Evolutionary conservation across 2,113 vertebrate genomes (phyloP).

Genomic region (Rhodinocichla rosea): DNA sequence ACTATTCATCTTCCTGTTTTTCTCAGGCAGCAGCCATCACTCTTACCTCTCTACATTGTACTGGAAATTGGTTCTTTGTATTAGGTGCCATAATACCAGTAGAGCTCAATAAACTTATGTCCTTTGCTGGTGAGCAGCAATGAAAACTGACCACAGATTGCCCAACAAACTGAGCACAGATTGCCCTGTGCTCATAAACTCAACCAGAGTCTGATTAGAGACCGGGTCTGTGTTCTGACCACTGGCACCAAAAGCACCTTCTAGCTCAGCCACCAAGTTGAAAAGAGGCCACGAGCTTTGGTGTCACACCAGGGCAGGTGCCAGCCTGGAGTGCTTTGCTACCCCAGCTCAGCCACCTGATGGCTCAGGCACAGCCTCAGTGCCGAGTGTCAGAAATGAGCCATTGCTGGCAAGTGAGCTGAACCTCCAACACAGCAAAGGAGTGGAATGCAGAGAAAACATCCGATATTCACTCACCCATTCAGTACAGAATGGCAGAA

Average conservation of each 20-base stretch:
- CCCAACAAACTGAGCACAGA: neutral
- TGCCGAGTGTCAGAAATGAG: neutral
- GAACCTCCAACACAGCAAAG: neutral
- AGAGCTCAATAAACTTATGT: neutral
- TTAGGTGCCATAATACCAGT: neutral
- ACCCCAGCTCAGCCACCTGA: neutral
- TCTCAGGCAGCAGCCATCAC: neutral
- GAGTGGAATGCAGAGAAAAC: neutral
- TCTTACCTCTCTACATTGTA: neutral
- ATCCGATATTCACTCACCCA: neutral
- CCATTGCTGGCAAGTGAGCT: neutral
- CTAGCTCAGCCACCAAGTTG: neutral
- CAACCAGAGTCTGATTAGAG: neutral
- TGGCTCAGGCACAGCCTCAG: neutral
- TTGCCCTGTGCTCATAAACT: neutral
- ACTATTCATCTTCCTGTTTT: neutral
- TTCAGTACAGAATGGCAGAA: neutral
- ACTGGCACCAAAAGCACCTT: neutral
- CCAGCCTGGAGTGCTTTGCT: neutral
- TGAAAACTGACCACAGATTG: neutral
- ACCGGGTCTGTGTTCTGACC: neutral
- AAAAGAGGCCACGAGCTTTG: neutral
- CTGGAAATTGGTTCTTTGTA: neutral
- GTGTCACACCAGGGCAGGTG: neutral
- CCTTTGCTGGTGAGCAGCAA: neutral